Evolutionary conservation across 2,797 vertebrate species (phyloP).

Genomic region (Pipistrellus pipistrellus): DNA sequence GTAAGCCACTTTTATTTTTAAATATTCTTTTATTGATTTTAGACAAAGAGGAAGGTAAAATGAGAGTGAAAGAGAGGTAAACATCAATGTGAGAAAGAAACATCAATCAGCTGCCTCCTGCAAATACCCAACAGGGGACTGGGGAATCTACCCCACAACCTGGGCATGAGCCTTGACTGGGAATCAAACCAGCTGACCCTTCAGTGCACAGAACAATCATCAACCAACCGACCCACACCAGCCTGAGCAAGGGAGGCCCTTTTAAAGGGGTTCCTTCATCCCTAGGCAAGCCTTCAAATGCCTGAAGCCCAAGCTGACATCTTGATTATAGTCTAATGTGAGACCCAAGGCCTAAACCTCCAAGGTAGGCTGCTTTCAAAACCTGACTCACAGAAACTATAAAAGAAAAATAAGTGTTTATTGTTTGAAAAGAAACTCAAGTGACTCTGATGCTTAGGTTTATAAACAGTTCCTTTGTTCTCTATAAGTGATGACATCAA

Average conservation of each 20-base stretch:
- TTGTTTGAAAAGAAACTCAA: conserved; percentile 11
- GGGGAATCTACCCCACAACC: not conserved
- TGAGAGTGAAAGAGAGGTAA: not conserved
- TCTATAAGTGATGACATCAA: not conserved
- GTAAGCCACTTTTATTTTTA: not conserved
- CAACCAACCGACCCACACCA: not conserved
- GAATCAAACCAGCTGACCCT: not conserved
- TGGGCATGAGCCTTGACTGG: not conserved
- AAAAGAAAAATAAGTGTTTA: not conserved
- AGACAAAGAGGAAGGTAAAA: not conserved
- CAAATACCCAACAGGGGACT: not conserved
- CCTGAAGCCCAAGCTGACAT: not conserved
- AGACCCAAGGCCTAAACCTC: not conserved
- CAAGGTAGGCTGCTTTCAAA: conserved; percentile 6
- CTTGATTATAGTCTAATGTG: not conserved
- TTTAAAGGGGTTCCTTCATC: not conserved
- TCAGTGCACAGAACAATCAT: not conserved
- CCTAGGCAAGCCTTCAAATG: conserved; percentile 34
- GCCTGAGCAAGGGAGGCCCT: not conserved
- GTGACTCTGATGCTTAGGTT: not conserved
- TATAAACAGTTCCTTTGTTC: not conserved
- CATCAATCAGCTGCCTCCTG: not conserved
- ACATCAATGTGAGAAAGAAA: no score
- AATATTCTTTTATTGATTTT: not conserved
- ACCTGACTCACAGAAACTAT: conserved; percentile 14